Conservation (phyloP, 2,113 vertebrate species). For the Ardeotis arabs region DNA sequence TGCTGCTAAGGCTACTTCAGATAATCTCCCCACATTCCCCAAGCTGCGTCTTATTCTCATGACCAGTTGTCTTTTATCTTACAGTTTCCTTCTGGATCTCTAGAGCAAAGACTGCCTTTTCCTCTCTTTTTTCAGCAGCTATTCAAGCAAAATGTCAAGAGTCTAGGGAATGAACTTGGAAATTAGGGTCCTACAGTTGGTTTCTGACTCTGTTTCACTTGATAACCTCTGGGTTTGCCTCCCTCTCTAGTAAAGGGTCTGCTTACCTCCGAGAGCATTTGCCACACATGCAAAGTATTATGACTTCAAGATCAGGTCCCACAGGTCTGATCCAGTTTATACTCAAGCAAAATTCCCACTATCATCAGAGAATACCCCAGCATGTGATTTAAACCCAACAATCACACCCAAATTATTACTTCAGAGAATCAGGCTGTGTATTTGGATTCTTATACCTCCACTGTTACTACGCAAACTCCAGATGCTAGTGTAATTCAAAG, state of each 20-base stretch:
- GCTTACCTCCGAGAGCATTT: neutral
- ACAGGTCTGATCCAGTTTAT: neutral
- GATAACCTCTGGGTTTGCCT: neutral
- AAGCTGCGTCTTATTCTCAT: neutral
- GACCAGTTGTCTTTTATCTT: neutral
- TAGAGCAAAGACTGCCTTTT: neutral
- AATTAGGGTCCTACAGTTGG: neutral
- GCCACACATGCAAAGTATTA: neutral
- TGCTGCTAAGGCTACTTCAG: neutral
- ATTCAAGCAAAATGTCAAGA: slow-evolving; percentile 13
- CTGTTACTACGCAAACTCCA: neutral
- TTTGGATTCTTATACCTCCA: neutral
- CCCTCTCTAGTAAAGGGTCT: neutral
- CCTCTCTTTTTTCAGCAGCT: neutral
- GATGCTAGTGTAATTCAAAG: neutral
- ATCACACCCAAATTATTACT: neutral
- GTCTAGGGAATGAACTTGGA: neutral
- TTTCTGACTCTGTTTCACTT: neutral
- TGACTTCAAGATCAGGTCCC: neutral
- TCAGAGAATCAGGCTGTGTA: neutral
- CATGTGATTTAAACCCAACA: neutral
- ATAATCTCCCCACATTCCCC: neutral
- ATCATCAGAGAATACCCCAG: neutral
- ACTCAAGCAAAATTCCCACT: neutral
- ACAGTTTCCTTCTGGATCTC: neutral